Evolutionary conservation across 2,888 invertebrate species (phyloP).

Genomic region (Willowsia nigromaculata): DNA sequence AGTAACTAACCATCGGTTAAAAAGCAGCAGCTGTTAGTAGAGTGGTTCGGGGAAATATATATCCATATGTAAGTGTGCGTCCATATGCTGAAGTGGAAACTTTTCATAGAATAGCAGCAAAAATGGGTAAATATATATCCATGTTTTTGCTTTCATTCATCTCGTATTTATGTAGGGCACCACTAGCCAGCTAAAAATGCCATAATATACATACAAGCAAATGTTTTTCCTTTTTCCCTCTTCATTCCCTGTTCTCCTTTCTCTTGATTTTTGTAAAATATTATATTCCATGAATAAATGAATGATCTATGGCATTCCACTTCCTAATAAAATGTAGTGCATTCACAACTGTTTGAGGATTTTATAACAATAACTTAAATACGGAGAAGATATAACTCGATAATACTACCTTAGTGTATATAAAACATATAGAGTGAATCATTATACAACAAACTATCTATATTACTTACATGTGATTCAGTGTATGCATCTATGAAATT

Average conservation of each 20-base stretch:
- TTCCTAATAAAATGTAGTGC: slow-evolving; percentile 12
- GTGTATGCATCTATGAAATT: not conserved
- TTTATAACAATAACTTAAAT: not conserved
- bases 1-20: not conserved
- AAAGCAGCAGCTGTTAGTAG: not conserved
- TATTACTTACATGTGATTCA: not conserved
- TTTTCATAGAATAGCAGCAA: not conserved
- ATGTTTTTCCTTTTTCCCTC: not conserved
- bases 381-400: no score
- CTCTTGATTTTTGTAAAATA: slow-evolving; percentile 8
- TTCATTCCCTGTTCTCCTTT: not conserved
- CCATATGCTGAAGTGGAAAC: not conserved
- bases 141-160: not conserved
- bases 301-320: slow-evolving; percentile 57
- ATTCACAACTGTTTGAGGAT: not conserved
- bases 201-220: not conserved
- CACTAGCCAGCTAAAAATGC: not conserved
- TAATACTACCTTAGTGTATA: no score
- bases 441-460: no score
- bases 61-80: no score
- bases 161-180: not conserved
- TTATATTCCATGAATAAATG: slow-evolving; percentile 65
- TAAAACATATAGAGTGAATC: no score
- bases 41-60: not conserved
- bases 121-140: not conserved